Evolutionary conservation across 1,140 invertebrate species (phyloP), one percentile per base, ranked within the genome.

Genomic region (Zaprionus ornatus): DNA sequence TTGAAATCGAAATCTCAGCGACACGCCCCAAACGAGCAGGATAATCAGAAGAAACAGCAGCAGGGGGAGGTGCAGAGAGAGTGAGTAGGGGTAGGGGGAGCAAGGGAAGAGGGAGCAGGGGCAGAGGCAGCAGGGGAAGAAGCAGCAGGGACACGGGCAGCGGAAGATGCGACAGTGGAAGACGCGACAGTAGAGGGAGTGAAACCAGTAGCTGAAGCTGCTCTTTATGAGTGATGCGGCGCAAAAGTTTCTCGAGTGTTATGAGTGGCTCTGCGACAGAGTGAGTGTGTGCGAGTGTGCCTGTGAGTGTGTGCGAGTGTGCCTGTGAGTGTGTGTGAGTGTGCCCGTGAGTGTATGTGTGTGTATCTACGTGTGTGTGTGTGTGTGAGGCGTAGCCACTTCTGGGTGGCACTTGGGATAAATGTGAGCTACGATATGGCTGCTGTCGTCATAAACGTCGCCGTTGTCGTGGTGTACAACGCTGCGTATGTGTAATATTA

Each of bases 401-500:
- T 45, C 40, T 45, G n/a, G n/a, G 40, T n/a, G 17, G 66, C 50
- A 50, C 29, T 59, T 71, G 66, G 60, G 45, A 64, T 78, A 74
- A 69, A 69, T 78, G 62, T 55, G 40, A 73, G 70, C 59, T 77
- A 62, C 73, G 66, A 65, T 70, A 65, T 65, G 45, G 40, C 17
- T 70, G 37, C 77, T 55, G 77, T 67, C 35, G 23, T 55, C 57
- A 56, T 78, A 35, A 57, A 62, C 62, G 45, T 72, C 57, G 55
- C 50, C 40, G 76, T 50, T 62, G 54, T 48, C 52, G 52, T 35
- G 45, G 57, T 37, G 59, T 57, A 32, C 54, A 55, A 81, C 78
- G 66, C 57, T 74, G 85, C 85, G 85, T 90, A 90, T 90, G 86
- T 74, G 82, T 85, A 80, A 90, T 90, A 90, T 85, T 90, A 90